phyloP scores from a whole-genome alignment of 2,113 vertebrate genomes.

The Cebus imitator region DNA sequence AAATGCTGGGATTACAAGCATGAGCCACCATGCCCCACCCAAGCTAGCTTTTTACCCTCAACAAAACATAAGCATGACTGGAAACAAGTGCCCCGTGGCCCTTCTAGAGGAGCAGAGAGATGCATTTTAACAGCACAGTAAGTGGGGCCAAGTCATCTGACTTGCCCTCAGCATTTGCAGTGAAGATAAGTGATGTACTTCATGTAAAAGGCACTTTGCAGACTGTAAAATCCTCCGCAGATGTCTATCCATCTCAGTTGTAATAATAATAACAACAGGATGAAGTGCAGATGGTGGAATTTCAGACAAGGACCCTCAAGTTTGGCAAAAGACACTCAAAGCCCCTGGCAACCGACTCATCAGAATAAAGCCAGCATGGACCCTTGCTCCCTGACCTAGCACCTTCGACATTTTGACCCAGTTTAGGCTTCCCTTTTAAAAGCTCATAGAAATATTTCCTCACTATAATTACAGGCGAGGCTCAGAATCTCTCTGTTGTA shows the following conservation, averaged over 20 bases:
- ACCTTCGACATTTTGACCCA: slow-evolving; percentile 50
- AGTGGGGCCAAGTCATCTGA: neutral
- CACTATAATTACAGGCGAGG: slow-evolving; percentile 61
- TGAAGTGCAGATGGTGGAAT: neutral
- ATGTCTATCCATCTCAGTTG: neutral
- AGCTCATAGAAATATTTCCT: slow-evolving; percentile 58
- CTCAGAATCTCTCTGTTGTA: slow-evolving; percentile 49
- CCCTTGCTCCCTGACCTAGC: slow-evolving; percentile 13
- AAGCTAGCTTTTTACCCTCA: no score
- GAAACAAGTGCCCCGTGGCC: neutral
- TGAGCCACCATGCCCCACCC: neutral
- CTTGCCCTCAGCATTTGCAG: neutral
- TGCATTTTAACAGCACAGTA: neutral
- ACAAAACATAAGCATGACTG: fast-evolving
- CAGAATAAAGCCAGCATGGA: neutral
- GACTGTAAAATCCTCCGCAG: neutral
- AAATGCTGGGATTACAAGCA: neutral
- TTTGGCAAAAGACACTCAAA: neutral
- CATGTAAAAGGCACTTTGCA: neutral
- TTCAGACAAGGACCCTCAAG: neutral
- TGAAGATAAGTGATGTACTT: neutral
- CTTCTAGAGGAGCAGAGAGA: neutral
- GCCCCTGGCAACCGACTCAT: neutral
- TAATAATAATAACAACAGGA: neutral
- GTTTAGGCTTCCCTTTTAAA: slow-evolving; percentile 60